These are phyloP conservation scores for Enteromius unitaeniatus DNA, from an alignment of 2,797 vertebrate species.

Conservation along the genomic window DNA sequence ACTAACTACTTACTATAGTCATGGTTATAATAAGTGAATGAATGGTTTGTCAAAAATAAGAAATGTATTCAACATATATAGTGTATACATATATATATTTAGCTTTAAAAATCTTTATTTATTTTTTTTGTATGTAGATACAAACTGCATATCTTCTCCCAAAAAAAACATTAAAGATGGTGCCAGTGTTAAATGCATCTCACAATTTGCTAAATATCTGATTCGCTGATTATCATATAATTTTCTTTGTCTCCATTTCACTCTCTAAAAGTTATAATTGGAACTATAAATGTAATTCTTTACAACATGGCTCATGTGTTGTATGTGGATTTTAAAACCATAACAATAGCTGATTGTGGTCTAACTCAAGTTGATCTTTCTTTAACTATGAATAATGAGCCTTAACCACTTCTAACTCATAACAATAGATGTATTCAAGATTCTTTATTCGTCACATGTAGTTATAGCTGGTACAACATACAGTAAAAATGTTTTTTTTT, in stretches of 20 bases:
- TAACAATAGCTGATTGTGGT: constrained; percentile 6
- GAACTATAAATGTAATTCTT: no score
- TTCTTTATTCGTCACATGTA: no score
- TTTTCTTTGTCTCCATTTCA: constrained; percentile 1
- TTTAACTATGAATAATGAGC: neutral
- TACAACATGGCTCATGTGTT: neutral
- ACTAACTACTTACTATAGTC: neutral
- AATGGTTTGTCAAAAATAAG: neutral
- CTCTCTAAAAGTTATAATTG: neutral
- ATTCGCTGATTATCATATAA: neutral
- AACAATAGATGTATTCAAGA: neutral
- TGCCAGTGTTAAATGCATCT: neutral
- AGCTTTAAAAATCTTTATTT: neutral
- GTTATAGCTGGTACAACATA: no score
- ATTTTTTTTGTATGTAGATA: neutral
- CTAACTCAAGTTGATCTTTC: neutral
- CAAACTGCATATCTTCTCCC: neutral
- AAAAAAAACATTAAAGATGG: neutral
- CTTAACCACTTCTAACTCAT: neutral
- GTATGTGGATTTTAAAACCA: neutral
- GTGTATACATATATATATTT: neutral
- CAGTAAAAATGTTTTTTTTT: no score
- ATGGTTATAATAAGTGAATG: neutral
- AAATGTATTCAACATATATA: neutral
- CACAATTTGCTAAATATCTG: neutral